These are phyloP conservation scores for Virgularia gustaviana DNA, from an alignment of 92 coral and sea anemone species.

Conservation along the genomic window DNA sequence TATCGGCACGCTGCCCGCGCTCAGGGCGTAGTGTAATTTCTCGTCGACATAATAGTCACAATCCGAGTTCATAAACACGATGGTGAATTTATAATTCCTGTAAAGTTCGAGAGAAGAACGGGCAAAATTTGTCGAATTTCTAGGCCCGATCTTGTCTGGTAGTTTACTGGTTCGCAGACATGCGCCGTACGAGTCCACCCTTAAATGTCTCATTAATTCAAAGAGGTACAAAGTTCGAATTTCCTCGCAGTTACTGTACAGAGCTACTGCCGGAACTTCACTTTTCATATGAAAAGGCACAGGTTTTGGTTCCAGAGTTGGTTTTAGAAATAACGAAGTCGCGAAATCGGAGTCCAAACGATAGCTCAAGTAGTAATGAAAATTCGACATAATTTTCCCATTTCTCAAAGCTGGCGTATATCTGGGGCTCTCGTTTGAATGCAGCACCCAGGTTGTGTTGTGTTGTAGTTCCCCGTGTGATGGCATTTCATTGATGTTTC, in stretches of 20 bases:
- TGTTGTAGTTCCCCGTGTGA: slow-evolving; percentile 70
- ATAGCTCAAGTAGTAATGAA: slow-evolving; percentile 73
- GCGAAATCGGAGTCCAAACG: slow-evolving; percentile 91
- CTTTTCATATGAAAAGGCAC: slow-evolving; percentile 63
- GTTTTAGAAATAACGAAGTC: slow-evolving; percentile 82
- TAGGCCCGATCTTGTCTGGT: neutral
- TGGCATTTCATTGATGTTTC: slow-evolving; percentile 73
- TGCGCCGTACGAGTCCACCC: slow-evolving; percentile 78
- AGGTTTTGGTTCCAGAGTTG: slow-evolving; percentile 61
- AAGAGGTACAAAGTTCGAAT: slow-evolving; percentile 83
- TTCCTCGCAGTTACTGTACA: slow-evolving; percentile 89
- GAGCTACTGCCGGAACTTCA: slow-evolving; percentile 64
- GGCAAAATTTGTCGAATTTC: neutral
- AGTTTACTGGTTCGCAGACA: slow-evolving; percentile 70
- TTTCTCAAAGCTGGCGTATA: slow-evolving; percentile 75
- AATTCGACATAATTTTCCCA: slow-evolving; percentile 75
- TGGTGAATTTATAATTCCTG: slow-evolving; percentile 55
- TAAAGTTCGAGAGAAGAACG: slow-evolving; percentile 19
- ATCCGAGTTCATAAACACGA: slow-evolving; percentile 64
- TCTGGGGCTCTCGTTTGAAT: slow-evolving; percentile 89
- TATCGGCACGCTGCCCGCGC: slow-evolving; percentile 67
- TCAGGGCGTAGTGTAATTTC: slow-evolving; percentile 57
- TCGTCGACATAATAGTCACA: slow-evolving; percentile 71
- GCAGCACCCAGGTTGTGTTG: slow-evolving; percentile 69
- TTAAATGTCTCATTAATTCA: slow-evolving; percentile 69